Percentiles rank a stretch among this genome's conserved stretches.
phyloP scores from a whole-genome alignment of 2,888 invertebrate species.

The Encarsia formosa region DNA sequence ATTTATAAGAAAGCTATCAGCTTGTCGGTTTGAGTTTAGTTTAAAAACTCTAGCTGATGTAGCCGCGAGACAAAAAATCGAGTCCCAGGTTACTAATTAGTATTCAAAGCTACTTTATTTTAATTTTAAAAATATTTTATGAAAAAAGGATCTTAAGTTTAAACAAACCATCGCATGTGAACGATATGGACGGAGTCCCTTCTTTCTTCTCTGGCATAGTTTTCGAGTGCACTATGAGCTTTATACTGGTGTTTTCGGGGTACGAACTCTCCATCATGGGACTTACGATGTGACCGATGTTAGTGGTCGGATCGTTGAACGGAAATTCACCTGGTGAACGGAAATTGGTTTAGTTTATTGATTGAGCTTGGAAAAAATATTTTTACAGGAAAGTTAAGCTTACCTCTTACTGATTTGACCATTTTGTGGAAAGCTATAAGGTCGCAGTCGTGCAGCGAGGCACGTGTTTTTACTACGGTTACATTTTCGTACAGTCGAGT shows the following conservation, averaged over 20 bases:
- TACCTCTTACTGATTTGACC: slow-evolving; percentile 75
- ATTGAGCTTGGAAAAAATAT: neutral
- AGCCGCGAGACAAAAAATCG: no score
- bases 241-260: slow-evolving; percentile 79
- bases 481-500: slow-evolving; percentile 71
- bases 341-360: neutral
- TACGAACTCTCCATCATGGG: slow-evolving; percentile 79
- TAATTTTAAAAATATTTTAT: no score
- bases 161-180: slow-evolving; percentile 85
- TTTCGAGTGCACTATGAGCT: slow-evolving; percentile 74
- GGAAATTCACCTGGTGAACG: slow-evolving; percentile 62
- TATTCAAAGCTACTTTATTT: no score
- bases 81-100: no score
- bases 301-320: slow-evolving; percentile 71
- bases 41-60: no score
- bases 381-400: slow-evolving; percentile 47
- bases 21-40: no score
- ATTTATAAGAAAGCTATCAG: no score
- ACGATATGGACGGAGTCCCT: slow-evolving; percentile 68
- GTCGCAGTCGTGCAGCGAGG: slow-evolving; percentile 69
- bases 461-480: slow-evolving; percentile 59
- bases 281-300: slow-evolving; percentile 86
- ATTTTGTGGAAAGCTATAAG: slow-evolving; percentile 77
- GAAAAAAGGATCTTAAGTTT: slow-evolving; percentile 4
- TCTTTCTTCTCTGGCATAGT: slow-evolving; percentile 56